Percentiles rank a stretch among this genome's conserved stretches.
Evolutionary conservation across 1,140 invertebrate species (phyloP).

Genomic region (Tetragnatha versicolor): DNA sequence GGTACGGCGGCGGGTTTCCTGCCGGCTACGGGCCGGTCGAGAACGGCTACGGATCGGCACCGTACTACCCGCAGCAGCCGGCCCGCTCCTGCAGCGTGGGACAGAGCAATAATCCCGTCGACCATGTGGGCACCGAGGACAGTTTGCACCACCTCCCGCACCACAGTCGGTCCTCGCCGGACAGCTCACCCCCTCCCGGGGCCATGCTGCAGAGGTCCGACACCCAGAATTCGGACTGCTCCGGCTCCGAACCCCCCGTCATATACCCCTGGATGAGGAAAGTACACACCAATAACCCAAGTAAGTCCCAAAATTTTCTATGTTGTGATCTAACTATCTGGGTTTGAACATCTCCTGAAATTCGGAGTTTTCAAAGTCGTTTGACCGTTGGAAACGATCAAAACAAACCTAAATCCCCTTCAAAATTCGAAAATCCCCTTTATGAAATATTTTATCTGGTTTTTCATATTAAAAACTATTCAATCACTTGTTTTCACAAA

Average conservation of each 20-base stretch:
- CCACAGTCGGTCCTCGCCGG: conserved; percentile 39
- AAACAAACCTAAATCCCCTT: no score
- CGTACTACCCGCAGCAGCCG: conserved; percentile 35
- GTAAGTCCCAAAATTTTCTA: conserved; percentile 57
- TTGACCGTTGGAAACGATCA: no score
- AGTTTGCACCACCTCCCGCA: conserved; percentile 36
- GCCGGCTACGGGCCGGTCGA: conserved; percentile 28
- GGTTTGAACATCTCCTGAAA: no score
- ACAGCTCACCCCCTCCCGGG: conserved; percentile 39
- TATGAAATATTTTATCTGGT: no score
- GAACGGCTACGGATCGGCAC: conserved; percentile 20
- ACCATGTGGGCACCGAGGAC: conserved; percentile 28
- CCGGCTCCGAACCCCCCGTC: conserved; percentile 74
- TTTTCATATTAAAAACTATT: no score
- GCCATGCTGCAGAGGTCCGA: conserved; percentile 31
- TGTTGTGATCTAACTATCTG: no score
- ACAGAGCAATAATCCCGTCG: conserved; percentile 9
- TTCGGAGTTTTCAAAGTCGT: no score
- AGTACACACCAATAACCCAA: conserved; percentile 77
- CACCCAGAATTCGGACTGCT: conserved; percentile 56
- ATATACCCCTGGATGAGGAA: conserved; percentile 99
- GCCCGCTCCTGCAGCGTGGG: conserved; percentile 25
- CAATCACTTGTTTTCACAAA: no score
- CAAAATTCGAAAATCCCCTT: no score
- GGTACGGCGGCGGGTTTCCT: conserved; percentile 44